A percentile compares a stretch with the other conserved stretches of the same genome.
Conservation (phyloP, 2,113 vertebrate species). For the Micronycteris hirsuta region DNA sequence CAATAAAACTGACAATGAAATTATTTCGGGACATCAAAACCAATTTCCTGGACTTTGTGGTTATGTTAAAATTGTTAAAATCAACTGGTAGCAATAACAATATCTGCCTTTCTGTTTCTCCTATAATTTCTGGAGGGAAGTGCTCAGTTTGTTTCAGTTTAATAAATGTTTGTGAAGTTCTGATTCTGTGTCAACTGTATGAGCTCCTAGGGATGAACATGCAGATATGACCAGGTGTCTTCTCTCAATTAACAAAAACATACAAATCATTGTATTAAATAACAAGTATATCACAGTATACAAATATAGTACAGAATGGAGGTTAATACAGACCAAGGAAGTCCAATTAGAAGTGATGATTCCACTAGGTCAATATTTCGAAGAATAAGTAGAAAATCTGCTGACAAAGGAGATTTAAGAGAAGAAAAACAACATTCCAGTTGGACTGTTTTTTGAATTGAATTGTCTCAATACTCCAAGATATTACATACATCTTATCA, state of each 20-base stretch:
- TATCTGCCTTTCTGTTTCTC: neutral
- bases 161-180: neutral
- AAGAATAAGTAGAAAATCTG: neutral
- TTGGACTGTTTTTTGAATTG: neutral
- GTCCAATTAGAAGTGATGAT: neutral
- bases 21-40: neutral
- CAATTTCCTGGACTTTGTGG: neutral
- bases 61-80: slow-evolving; percentile 1
- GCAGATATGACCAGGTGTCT: neutral
- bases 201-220: neutral
- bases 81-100: neutral
- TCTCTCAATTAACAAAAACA: neutral
- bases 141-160: neutral
- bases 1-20: neutral
- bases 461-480: neutral
- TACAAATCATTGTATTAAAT: neutral
- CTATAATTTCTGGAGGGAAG: neutral
- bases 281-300: neutral
- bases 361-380: neutral
- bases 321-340: neutral
- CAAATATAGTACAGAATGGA: neutral
- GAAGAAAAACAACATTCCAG: neutral
- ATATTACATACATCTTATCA: neutral
- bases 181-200: neutral
- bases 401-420: neutral